These are phyloP conservation scores for Boloria selene DNA, from an alignment of 2,888 invertebrate genomes.

Conservation along the genomic window DNA sequence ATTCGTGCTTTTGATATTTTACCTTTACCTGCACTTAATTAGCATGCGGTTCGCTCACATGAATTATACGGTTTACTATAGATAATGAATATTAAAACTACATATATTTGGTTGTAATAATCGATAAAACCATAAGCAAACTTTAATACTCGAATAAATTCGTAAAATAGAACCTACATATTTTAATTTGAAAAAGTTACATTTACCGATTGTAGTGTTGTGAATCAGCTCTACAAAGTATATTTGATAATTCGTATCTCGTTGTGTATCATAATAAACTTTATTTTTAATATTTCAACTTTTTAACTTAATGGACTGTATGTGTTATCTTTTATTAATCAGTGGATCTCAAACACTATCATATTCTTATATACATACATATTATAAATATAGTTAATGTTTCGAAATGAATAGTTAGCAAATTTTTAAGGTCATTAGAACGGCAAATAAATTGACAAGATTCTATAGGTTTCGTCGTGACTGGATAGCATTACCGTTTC, in stretches of 20 bases:
- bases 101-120: constrained; percentile 17
- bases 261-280: background rate
- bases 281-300: background rate
- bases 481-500: constrained; percentile 36
- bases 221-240: no score
- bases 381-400: no score
- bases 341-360: no score
- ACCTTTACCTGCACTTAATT: constrained; percentile 20
- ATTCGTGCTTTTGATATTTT: constrained; percentile 13
- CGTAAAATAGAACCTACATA: constrained; percentile 2
- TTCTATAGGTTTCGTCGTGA: constrained; percentile 35
- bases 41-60: constrained; percentile 8
- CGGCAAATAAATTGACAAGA: constrained; percentile 35
- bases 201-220: background rate
- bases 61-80: constrained; percentile 18
- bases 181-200: background rate
- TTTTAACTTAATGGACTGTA: no score
- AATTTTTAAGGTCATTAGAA: constrained; percentile 37
- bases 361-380: background rate
- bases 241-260: constrained; percentile 1
- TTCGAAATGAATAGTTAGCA: background rate
- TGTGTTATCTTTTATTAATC: no score
- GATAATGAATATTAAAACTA: constrained; percentile 13
- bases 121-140: background rate
- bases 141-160: background rate